Evolutionary conservation across 2,113 vertebrate genomes (phyloP).

Genomic region (Pelvicachromis taeniatus): DNA sequence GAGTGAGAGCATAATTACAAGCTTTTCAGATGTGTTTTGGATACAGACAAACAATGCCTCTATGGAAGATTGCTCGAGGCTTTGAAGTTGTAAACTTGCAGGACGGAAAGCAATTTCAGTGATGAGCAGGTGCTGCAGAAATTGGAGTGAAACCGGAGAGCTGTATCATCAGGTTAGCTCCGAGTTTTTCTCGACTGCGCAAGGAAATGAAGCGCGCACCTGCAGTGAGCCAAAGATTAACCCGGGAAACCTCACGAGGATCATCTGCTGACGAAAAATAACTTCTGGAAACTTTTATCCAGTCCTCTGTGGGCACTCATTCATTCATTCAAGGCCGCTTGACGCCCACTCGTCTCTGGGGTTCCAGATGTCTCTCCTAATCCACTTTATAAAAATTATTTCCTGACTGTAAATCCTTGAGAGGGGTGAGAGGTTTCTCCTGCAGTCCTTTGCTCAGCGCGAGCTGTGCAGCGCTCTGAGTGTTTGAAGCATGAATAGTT

Average conservation of each 20-base stretch:
- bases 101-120: conserved; percentile 8
- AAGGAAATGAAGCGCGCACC: conserved; percentile 24
- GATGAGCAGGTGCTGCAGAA: conserved; percentile 57
- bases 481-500: conserved; percentile 3
- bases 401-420: conserved; percentile 9
- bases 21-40: conserved; percentile 31
- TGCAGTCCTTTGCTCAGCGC: background rate
- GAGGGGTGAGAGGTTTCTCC: background rate
- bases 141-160: conserved; percentile 28
- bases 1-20: conserved; percentile 50
- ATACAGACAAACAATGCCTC: conserved; percentile 47
- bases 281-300: conserved; percentile 32
- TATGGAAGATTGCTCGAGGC: background rate
- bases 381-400: conserved; percentile 17
- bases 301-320: background rate
- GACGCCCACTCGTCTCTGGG: conserved; percentile 28
- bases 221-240: conserved; percentile 20
- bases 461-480: background rate
- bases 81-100: conserved; percentile 42
- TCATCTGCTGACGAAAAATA: background rate
- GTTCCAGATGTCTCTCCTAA: conserved; percentile 46
- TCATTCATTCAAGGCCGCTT: background rate
- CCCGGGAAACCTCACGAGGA: background rate
- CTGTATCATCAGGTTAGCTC: conserved; percentile 18
- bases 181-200: background rate